Evolutionary conservation across 2,888 invertebrate genomes (phyloP).

Genomic region (Nasonia oneida): DNA sequence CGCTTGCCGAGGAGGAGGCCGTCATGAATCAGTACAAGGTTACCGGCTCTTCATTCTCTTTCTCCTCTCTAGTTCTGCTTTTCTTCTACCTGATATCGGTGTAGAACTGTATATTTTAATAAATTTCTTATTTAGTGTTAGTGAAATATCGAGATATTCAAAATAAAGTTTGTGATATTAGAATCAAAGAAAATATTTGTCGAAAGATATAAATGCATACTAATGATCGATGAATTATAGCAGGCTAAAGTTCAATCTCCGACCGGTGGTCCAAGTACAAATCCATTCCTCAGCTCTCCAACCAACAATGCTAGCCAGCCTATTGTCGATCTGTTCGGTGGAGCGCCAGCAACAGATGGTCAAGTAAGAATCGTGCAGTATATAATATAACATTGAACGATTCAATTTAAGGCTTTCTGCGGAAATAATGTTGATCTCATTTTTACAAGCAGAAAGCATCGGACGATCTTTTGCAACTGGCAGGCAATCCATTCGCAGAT

Average conservation of each 20-base stretch:
- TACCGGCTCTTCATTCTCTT: background rate
- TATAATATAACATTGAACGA: background rate
- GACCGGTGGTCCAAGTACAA: constrained; percentile 86
- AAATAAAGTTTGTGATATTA: background rate
- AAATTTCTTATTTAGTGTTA: background rate
- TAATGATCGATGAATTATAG: constrained; percentile 17
- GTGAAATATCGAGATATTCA: background rate
- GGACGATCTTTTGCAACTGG: constrained; percentile 91
- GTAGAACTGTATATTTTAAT: background rate
- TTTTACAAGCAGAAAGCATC: constrained; percentile 84
- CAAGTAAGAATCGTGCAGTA: constrained; percentile 68
- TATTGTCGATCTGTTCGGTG: constrained; percentile 91
- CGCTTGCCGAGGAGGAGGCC: constrained; percentile 97
- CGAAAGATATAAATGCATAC: background rate
- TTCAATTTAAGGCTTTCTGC: background rate
- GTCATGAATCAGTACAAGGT: constrained; percentile 98
- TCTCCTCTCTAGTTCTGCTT: background rate
- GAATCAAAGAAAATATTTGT: background rate
- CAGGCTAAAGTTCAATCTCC: constrained; percentile 91
- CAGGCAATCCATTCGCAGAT: constrained; percentile 94
- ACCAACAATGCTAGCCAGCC: constrained; percentile 79
- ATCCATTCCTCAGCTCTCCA: constrained; percentile 90
- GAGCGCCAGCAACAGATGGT: constrained; percentile 79
- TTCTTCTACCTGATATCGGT: background rate
- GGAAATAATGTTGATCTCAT: background rate